Base-by-base conservation (phyloP, 2,888 invertebrate species). In the Thumatha senex region DNA sequence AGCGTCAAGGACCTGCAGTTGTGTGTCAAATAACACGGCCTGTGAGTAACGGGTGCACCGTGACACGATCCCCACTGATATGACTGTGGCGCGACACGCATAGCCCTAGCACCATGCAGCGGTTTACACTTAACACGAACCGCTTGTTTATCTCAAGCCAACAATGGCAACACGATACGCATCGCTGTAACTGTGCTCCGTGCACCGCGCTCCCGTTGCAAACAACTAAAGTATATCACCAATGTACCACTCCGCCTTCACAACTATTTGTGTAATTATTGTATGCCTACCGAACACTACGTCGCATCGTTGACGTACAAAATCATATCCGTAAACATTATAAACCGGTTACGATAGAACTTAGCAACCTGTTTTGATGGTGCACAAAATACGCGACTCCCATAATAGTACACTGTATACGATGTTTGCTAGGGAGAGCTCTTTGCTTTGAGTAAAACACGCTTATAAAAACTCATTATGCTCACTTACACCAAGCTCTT, bases 101-200 rank as follows among this genome's bases (percentile, higher is more conserved):
- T 18, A 9, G 18, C 39, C 15, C 46, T 12, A n/a, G 38, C 14
- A 14, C 7, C 30, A 36, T 45, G 36, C 44, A 11, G 35, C 12
- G 34, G 18, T 15, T 34, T 15, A 12, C 34, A 34, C 39, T 49
- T 49, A 39, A 40, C 30, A 40, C 49, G 40, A 12, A 40, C 36
- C 52, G 52, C 40, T 51, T 3, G 47, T 44, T 47, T 48, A 42
- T 31, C 29, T 40, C 35, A 3, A 13, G 14, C 15, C 41, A 46
- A 53, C 54, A 49, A 54, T 54, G 39, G 46, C 49, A 46, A 54
- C 41, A 39, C 40, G 53, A 46, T 40, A 49, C 48, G 12, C 31
- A 31, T 12, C 10, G 18, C 24, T 24, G 24, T 34, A 33, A 44
- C 18, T 34, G 44, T 35, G 29, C 35, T 10, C 12, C 29, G 44